These are phyloP conservation scores for Thaumetopoea pityocampa DNA, from an alignment of 1,140 invertebrate genomes.

Conservation along the genomic window DNA sequence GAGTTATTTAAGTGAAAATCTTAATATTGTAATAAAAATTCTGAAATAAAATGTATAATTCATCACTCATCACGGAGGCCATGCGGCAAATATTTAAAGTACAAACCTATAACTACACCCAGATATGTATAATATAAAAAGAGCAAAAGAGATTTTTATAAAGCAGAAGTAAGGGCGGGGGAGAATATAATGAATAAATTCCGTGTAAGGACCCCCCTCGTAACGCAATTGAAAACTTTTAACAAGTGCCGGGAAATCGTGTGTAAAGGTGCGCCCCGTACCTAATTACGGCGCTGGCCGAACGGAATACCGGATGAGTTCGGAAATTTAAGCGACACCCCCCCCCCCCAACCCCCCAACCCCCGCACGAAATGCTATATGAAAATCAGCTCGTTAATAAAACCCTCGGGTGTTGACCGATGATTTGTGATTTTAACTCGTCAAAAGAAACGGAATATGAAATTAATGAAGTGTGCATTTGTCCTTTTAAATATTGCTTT, in stretches of 20 bases:
- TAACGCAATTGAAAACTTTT: slow-evolving; percentile 76
- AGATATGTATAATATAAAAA: slow-evolving; percentile 46
- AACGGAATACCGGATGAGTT: slow-evolving; percentile 63
- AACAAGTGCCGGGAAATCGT: slow-evolving; percentile 73
- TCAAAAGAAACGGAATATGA: slow-evolving; percentile 11
- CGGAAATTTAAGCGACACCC: slow-evolving; percentile 52
- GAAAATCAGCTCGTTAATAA: slow-evolving; percentile 63
- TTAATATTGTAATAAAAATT: slow-evolving; percentile 48
- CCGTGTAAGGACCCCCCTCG: slow-evolving; percentile 51
- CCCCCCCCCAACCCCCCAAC: slow-evolving; percentile 7
- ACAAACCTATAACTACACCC: slow-evolving; percentile 46
- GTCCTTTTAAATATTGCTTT: slow-evolving; percentile 4
- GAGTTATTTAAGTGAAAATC: slow-evolving; percentile 25
- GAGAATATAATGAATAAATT: slow-evolving; percentile 74
- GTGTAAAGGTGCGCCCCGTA: slow-evolving; percentile 66
- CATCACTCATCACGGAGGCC: slow-evolving; percentile 58
- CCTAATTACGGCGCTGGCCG: slow-evolving; percentile 59
- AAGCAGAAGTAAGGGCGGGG: slow-evolving; percentile 44
- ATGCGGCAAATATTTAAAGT: slow-evolving; percentile 71
- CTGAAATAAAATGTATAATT: slow-evolving; percentile 63
- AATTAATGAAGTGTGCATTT: slow-evolving; percentile 23
- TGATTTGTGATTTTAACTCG: slow-evolving; percentile 8
- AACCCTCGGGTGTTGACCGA: slow-evolving; percentile 43
- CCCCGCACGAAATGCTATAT: slow-evolving; percentile 33
- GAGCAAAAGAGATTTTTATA: slow-evolving; percentile 67